Percentiles rank a stretch among this genome's conserved stretches.
These are phyloP conservation scores for Campodea augens DNA, from an alignment of 1,140 invertebrate genomes.

Conservation along the genomic window DNA sequence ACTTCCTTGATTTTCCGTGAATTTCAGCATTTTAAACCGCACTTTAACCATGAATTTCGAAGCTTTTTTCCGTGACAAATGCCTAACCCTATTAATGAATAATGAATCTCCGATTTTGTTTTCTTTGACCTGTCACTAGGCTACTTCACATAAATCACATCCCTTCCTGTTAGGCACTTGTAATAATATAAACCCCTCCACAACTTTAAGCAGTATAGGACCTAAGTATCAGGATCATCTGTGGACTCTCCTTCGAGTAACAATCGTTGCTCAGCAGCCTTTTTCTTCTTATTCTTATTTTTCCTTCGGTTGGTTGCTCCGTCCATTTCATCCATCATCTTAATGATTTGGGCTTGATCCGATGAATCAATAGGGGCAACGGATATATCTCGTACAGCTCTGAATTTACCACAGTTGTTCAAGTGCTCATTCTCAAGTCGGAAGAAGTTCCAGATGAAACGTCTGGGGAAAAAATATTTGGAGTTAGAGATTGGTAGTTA, in stretches of 20 bases:
- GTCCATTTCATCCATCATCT: slow-evolving; percentile 90
- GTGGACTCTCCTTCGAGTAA: slow-evolving; percentile 32
- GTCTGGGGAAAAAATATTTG: slow-evolving; percentile 34
- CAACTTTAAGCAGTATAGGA: too few species aligned
- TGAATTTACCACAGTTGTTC: slow-evolving; percentile 98
- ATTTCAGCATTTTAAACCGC: too few species aligned
- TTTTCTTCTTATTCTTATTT: slow-evolving; percentile 32
- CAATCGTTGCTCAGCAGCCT: slow-evolving; percentile 24
- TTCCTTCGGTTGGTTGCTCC: slow-evolving; percentile 63
- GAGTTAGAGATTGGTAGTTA: too few species aligned
- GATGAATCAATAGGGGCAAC: slow-evolving; percentile 89
- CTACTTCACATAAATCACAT: too few species aligned
- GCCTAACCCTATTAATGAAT: too few species aligned
- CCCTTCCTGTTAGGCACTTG: too few species aligned
- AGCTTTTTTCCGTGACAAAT: too few species aligned
- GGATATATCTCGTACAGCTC: slow-evolving; percentile 94
- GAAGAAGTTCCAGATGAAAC: slow-evolving; percentile 99
- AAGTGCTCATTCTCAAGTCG: slow-evolving; percentile 98
- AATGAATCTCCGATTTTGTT: too few species aligned
- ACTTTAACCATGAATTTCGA: too few species aligned
- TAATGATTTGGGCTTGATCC: slow-evolving; percentile 70
- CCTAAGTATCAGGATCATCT: slow-evolving; percentile 24
- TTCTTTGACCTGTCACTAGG: too few species aligned
- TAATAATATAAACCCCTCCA: too few species aligned
- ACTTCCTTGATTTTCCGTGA: too few species aligned